Base-by-base conservation (phyloP, 2,113 vertebrate genomes). In the Myxocyprinus asiaticus region DNA sequence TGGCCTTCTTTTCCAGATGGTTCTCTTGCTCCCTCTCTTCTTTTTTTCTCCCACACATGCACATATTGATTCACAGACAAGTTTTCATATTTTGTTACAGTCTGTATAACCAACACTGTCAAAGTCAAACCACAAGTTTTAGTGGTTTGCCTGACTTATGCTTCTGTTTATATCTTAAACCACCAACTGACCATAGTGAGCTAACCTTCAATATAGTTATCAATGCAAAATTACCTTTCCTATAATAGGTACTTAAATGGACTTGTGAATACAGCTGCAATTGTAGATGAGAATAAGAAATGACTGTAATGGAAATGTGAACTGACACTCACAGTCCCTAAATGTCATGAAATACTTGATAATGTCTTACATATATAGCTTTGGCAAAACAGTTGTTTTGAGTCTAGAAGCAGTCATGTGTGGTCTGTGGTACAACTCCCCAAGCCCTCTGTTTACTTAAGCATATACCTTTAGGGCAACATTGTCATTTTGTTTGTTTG, bases 1-100 rank as follows among this genome's bases (percentile, higher is more conserved):
- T 83, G 86, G 61, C 8, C 22, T 58, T 81, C 17, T 77, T 70
- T 69, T 81, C 84, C 78, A 87, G 81, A 81, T 81, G 85, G 71
- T 79, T 53, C 56, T 80, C 77, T 80, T 63, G 45, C 75, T 78
- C 11, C 73, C 69, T 73, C 15, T 42, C 7, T n/a, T 43, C 66
- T 67, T 17, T 65, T 22, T 76, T 65, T 66, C 64, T 67, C 76
- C 5, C 47, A 53, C 48, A 59, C 9, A 58, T 33, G 22, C 55
- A 58, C 15, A 58, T n/a, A 33, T 3, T 33, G 71, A 63, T 42
- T 74, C 58, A 74, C 45, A 61, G n/a, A n/a, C n/a, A 33, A 33
- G 58, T 63, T 74, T 63, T 63, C 71, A 74, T 62, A 74, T 74
- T 62, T 74, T 63, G 58, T 63, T 74, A 74, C 71, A 48, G 15